Conservation (phyloP, 2,888 invertebrate species). For the Macropis europaea region DNA sequence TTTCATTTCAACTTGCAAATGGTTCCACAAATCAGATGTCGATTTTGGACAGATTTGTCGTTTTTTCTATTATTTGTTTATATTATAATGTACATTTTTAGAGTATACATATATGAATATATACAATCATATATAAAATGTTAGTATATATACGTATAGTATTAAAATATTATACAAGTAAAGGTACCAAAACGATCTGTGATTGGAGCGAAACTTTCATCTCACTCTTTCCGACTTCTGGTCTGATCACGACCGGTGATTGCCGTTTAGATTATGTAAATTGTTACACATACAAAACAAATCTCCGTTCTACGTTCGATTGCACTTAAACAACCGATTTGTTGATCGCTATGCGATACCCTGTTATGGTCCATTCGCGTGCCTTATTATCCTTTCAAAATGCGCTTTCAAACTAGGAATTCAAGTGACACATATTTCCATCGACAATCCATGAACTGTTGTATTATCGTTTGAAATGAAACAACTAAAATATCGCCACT, state of each 20-base stretch:
- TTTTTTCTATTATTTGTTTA: no score
- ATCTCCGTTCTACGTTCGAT: slow-evolving; percentile 31
- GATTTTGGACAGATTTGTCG: no score
- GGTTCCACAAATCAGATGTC: no score
- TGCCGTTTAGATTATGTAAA: slow-evolving; percentile 69
- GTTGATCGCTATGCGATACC: slow-evolving; percentile 40
- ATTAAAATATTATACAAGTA: background rate
- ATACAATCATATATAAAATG: no score
- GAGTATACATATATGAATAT: no score
- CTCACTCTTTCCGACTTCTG: background rate
- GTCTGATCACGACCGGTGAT: background rate
- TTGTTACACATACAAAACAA: slow-evolving; percentile 55
- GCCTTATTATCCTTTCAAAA: slow-evolving; percentile 38
- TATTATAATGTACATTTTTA: no score
- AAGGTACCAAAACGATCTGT: background rate
- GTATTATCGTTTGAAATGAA: background rate
- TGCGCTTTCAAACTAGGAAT: slow-evolving; percentile 3
- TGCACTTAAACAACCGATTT: slow-evolving; percentile 37
- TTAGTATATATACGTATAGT: no score
- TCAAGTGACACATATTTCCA: slow-evolving; percentile 15
- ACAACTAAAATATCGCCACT: background rate
- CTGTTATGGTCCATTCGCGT: background rate
- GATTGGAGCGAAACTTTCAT: background rate
- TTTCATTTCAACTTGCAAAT: no score
- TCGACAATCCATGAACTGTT: background rate